Evolutionary conservation across 2,888 invertebrate species (phyloP), one percentile per base, ranked within the genome.

Genomic region (Megastigmus dorsalis): DNA sequence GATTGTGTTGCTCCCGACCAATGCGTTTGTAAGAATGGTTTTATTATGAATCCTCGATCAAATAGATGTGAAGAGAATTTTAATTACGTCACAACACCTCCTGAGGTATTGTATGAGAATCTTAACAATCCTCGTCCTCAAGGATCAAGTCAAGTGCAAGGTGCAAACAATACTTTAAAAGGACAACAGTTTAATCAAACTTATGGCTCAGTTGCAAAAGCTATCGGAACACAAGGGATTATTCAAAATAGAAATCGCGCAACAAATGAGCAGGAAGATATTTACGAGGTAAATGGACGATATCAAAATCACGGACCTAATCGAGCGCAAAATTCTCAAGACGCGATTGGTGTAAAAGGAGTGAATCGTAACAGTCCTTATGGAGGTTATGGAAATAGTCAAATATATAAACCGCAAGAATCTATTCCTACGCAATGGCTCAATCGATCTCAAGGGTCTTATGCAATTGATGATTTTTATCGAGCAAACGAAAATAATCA

Each of bases 21-120:
- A 26, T 92, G 92, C 81, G 86, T 86, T 1, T 93, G 93, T 80
- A 85, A 88, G 77, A 81, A 83, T 1, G 90, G 90, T 4, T 89
- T 83, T 20, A 18, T 48, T 66, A 76, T 88, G 41, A 30, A 63
- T 45, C 18, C 13, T 0, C 36, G 5, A 10, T 48, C 43, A 50
- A 28, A 10, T 15, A 43, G 20, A 45, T 63, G 62, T 20, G 33
- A 62, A 9, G 28, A 26, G 7, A 48, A 26, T 15, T 18, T 13
- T 33, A 48, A 23, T 26, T 26, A 57, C n/a, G 18, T 13, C 3
- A 57, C 48, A 2, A 26, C 15, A 15, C 18, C 38, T 28, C 26
- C 67, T 5, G 33, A 67, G 0, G 45, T n/a, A 1, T 15, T 26
- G 1, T n/a, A 52, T 13, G 52, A 41, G 9, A 26, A 13, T 23